Conservation (phyloP, 2,113 vertebrate genomes). For the Trematocara nigrifrons region DNA sequence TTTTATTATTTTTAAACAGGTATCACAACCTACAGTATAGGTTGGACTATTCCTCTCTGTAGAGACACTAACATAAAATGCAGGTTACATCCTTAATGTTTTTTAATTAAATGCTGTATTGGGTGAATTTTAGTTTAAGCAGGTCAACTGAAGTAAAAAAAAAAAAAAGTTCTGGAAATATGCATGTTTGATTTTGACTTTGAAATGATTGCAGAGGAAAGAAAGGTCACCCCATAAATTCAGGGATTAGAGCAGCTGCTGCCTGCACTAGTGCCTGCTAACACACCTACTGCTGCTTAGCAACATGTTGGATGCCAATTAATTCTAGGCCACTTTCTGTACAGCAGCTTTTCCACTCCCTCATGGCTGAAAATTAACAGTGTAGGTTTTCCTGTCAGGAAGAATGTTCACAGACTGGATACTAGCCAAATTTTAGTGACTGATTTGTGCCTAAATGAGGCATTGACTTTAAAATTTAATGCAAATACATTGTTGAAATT, state of each 20-base stretch:
- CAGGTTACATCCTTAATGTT: background rate
- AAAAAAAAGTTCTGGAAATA: background rate
- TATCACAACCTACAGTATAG: background rate
- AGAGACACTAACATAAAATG: background rate
- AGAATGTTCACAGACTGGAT: background rate
- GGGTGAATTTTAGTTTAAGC: background rate
- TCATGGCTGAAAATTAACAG: background rate
- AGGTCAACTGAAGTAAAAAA: background rate
- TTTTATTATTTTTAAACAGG: background rate
- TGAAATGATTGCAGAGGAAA: conserved; percentile 8
- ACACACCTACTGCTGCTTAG: conserved; percentile 14
- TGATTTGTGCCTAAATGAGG: background rate
- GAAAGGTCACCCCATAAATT: conserved; percentile 32
- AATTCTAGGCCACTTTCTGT: background rate
- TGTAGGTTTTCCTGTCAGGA: background rate
- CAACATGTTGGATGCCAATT: conserved; percentile 3
- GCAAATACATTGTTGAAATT: background rate
- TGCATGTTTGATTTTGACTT: conserved; percentile 9
- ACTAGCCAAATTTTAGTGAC: background rate
- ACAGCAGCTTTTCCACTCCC: background rate
- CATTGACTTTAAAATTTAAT: background rate
- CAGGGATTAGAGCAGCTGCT: conserved; percentile 33
- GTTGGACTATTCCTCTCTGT: background rate
- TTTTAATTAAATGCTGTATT: background rate
- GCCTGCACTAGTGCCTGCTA: conserved; percentile 15